These are phyloP conservation scores for Lasioglossum leucozonium DNA, from an alignment of 2,888 invertebrate species.

Conservation along the genomic window DNA sequence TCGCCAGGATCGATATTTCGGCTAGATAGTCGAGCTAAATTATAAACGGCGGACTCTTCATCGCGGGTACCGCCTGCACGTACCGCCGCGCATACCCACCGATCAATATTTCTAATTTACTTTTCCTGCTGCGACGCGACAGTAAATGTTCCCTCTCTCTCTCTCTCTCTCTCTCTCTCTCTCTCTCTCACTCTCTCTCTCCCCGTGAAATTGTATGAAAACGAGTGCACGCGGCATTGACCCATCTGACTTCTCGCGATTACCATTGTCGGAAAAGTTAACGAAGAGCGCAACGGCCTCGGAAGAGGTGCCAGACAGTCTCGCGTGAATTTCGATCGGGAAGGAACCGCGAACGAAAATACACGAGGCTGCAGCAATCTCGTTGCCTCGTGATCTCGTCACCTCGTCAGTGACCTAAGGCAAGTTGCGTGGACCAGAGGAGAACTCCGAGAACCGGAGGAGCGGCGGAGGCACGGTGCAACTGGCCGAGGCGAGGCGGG, in stretches of 20 bases:
- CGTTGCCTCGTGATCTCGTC: constrained; percentile 1
- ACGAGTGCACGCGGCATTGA: neutral
- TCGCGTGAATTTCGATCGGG: neutral
- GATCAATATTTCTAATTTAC: constrained; percentile 68
- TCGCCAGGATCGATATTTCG: constrained; percentile 67
- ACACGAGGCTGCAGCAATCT: neutral
- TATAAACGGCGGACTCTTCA: constrained; percentile 65
- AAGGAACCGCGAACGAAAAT: neutral
- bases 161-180: too few species aligned
- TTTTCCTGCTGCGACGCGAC: constrained; percentile 35
- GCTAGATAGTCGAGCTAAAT: constrained; percentile 66
- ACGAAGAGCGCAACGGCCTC: neutral
- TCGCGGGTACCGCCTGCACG: constrained; percentile 53
- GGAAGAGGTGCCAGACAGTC: neutral
- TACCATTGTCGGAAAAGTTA: neutral
- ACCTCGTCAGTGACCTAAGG: neutral
- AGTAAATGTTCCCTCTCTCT: neutral
- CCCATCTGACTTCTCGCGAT: neutral
- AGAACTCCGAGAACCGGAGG: neutral
- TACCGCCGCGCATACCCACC: constrained; percentile 42
- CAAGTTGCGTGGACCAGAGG: constrained; percentile 19
- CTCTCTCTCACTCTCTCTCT: too few species aligned
- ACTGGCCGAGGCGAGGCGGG: constrained; percentile 42
- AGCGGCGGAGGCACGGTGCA: constrained; percentile 18
- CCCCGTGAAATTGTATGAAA: neutral